Percentiles rank a stretch among this genome's conserved stretches.
Conservation (phyloP, 1,140 invertebrate genomes). For the Zelostemma sp. region DNA sequence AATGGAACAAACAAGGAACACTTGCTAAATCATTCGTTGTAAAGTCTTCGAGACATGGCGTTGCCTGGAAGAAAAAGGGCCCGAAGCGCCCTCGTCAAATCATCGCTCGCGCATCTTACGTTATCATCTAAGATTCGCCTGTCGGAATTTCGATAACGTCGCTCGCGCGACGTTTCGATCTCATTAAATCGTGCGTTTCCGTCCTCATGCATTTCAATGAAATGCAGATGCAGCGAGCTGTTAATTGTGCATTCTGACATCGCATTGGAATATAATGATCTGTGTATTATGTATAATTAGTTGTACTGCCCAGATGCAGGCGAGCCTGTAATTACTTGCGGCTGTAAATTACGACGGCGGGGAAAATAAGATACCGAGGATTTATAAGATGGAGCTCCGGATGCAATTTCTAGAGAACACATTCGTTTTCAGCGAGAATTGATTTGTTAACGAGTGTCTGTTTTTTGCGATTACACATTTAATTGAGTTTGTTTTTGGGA, state of each 20-base stretch:
- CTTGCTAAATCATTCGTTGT: conserved; percentile 36
- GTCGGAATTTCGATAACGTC: conserved; percentile 27
- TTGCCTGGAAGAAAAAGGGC: too few relatives aligned
- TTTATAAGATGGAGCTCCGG: too few relatives aligned
- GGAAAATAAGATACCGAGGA: too few relatives aligned
- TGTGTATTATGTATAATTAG: conserved; percentile 40
- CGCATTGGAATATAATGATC: conserved; percentile 40
- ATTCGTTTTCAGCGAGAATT: too few relatives aligned
- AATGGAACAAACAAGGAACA: conserved; percentile 48
- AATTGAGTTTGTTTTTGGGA: too few relatives aligned
- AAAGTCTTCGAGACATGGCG: not conserved
- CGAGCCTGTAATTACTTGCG: not conserved
- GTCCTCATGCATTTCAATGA: conserved; percentile 42
- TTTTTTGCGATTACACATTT: too few relatives aligned
- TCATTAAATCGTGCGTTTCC: conserved; percentile 34
- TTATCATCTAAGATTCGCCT: conserved; percentile 39
- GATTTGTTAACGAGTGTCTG: too few relatives aligned
- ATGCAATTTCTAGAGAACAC: too few relatives aligned
- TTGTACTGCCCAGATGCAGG: conserved; percentile 24
- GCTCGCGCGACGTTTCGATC: conserved; percentile 33
- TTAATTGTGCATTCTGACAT: conserved; percentile 45
- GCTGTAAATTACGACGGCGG: too few relatives aligned
- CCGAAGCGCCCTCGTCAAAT: conserved; percentile 28
- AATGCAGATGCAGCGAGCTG: conserved; percentile 44
- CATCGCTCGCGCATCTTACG: conserved; percentile 33